phyloP scores from a whole-genome alignment of 1,140 invertebrate genomes.

The Cydia fagiglandana region DNA sequence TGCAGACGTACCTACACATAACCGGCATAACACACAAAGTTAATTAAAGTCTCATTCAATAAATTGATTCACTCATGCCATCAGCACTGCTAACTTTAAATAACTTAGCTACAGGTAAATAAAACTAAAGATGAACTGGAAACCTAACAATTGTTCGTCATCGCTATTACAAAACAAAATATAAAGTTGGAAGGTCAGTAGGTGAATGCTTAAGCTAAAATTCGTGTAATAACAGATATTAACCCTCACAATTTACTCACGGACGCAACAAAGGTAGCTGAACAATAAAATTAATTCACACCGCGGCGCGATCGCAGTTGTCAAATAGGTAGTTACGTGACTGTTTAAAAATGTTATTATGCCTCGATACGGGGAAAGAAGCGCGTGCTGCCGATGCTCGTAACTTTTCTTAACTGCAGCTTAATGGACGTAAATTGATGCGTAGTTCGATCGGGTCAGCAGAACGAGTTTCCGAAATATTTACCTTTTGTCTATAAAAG shows the following conservation, averaged over 20 bases:
- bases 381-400: slow-evolving; percentile 11
- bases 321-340: slow-evolving; percentile 15
- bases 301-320: background rate
- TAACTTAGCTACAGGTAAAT: background rate
- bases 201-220: slow-evolving; percentile 8
- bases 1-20: too few species aligned
- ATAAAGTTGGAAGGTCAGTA: slow-evolving; percentile 10
- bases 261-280: background rate
- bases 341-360: slow-evolving; percentile 21
- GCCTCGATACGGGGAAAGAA: background rate
- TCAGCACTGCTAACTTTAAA: too few species aligned
- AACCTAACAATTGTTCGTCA: background rate
- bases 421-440: slow-evolving; percentile 14
- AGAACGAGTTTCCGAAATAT: background rate
- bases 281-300: slow-evolving; percentile 15
- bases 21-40: too few species aligned
- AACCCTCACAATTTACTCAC: slow-evolving; percentile 18
- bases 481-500: background rate
- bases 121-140: background rate
- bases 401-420: slow-evolving; percentile 1
- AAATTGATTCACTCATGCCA: too few species aligned
- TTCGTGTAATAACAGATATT: slow-evolving; percentile 13
- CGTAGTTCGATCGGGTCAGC: background rate
- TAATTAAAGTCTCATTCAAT: too few species aligned
- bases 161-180: slow-evolving; percentile 7